Evolutionary conservation across 2,888 invertebrate genomes (phyloP), one percentile per base, ranked within the genome.

Genomic region (Tenodera sinensis): DNA sequence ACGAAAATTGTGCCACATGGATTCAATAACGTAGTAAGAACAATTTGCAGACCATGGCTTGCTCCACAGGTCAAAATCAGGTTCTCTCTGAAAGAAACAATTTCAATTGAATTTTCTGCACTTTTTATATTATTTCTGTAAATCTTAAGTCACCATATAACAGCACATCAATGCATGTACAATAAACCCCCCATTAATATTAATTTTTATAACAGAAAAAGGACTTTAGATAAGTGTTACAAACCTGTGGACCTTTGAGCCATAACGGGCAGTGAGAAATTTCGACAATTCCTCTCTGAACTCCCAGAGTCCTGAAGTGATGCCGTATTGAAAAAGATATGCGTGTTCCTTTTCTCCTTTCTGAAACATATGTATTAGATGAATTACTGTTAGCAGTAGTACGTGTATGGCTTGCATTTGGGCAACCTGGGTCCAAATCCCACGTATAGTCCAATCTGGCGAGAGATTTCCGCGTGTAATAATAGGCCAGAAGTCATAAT

Each of bases 11-110:
- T 92, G 1, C 94, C 94, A 85, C 94, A 93, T 3, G 94, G 93
- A 34, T 94, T 93, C 28, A 96, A 91, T n/a, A 95, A 91, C 0
- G 94, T 94, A n/a, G 94, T 94, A 12, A 95, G 91, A 84, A 95
- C 92, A 83, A 95, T 91, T 91, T 95, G 95, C 3, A 96, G 91
- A 0, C 95, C 96, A 90, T 95, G 94, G 0, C 95, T 94, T 4
- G 96, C 96, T 0, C 96, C 96, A 71, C 94, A 94, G 1, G 95
- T 95, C 27, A 95, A 92, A 88, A 95, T 93, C 42, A 96, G 92
- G 91, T 95, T 93, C 89, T 94, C 93, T 91, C 95, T 95, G 90
- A 71, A 71, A 71, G 20, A 71, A 20, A 20, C 6, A 71, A 20
- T 4, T 54, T 20, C 3, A 15, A 20, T 9, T 42, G 6, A 34